Conservation (phyloP, 2,797 vertebrate species). For the Poecilia picta region DNA sequence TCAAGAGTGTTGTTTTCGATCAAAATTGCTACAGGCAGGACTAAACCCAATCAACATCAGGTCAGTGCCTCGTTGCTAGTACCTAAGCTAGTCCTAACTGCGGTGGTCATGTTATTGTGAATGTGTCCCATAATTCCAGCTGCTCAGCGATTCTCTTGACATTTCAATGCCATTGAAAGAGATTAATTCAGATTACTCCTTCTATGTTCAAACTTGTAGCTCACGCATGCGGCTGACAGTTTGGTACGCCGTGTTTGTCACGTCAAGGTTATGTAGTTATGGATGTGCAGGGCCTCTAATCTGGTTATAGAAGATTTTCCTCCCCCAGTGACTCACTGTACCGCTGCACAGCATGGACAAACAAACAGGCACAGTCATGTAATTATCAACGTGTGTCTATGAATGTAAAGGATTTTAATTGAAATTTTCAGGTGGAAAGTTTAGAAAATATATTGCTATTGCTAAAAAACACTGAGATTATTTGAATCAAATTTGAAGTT, state of each 20-base stretch:
- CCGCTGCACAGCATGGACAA: slow-evolving; percentile 39
- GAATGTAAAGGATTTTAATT: background rate
- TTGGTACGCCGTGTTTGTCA: slow-evolving; percentile 43
- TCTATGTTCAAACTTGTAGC: background rate
- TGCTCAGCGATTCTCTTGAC: background rate
- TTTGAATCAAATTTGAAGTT: background rate
- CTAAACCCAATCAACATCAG: background rate
- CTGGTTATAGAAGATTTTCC: slow-evolving; percentile 51
- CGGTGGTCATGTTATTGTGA: background rate
- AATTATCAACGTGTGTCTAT: background rate
- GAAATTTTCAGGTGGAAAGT: background rate
- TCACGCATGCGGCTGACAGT: slow-evolving; percentile 8
- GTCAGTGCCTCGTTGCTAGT: background rate
- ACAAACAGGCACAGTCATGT: slow-evolving; percentile 10
- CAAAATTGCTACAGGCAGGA: background rate
- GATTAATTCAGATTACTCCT: background rate
- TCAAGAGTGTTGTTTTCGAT: background rate
- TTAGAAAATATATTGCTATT: background rate
- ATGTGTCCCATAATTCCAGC: background rate
- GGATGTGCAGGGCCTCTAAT: slow-evolving; percentile 53
- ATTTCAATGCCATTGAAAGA: background rate
- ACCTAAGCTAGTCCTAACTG: background rate
- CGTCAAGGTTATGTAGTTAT: slow-evolving; percentile 26
- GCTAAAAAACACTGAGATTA: background rate
- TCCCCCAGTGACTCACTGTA: slow-evolving; percentile 43